Percentiles rank a stretch among this genome's conserved stretches.
These are phyloP conservation scores for Camarhynchus parvulus DNA, from an alignment of 2,113 vertebrate genomes.

Conservation along the genomic window DNA sequence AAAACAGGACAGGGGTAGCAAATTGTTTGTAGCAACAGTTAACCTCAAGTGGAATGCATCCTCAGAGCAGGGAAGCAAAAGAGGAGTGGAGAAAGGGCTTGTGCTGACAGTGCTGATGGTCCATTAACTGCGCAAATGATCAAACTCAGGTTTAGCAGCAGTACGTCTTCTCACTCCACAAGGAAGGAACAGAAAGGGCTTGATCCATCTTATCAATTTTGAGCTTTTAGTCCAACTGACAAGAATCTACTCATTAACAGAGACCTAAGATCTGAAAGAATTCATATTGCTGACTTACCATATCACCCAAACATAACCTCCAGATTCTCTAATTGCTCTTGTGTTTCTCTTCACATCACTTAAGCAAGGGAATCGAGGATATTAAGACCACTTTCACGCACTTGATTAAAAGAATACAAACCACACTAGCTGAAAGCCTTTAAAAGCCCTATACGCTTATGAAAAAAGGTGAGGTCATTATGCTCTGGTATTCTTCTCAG, in stretches of 20 bases:
- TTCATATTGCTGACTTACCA: constrained; percentile 18
- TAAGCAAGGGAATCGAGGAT: constrained; percentile 21
- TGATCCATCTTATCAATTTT: constrained; percentile 30
- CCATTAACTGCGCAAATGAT: constrained; percentile 28
- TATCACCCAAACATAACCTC: constrained; percentile 16
- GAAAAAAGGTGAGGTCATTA: constrained; percentile 24
- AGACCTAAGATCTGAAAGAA: constrained; percentile 53
- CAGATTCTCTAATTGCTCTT: constrained; percentile 46
- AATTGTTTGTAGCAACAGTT: constrained; percentile 15
- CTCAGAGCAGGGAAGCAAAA: not conserved
- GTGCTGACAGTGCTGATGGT: not conserved
- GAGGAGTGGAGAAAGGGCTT: not conserved
- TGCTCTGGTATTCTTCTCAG: constrained; percentile 12
- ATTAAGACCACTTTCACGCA: not conserved
- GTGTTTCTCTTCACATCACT: constrained; percentile 9
- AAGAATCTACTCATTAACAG: constrained; percentile 45
- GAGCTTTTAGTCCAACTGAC: constrained; percentile 34
- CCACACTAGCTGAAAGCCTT: constrained; percentile 5
- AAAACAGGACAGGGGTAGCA: not conserved
- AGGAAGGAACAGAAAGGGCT: constrained; percentile 21
- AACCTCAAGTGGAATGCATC: not conserved
- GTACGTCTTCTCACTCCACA: not conserved
- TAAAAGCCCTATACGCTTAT: constrained; percentile 1
- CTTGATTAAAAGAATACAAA: constrained; percentile 43
- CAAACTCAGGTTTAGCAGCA: constrained; percentile 17